Base-by-base conservation (phyloP, 2,113 vertebrate species). In the Gallinago paraguaiae region DNA sequence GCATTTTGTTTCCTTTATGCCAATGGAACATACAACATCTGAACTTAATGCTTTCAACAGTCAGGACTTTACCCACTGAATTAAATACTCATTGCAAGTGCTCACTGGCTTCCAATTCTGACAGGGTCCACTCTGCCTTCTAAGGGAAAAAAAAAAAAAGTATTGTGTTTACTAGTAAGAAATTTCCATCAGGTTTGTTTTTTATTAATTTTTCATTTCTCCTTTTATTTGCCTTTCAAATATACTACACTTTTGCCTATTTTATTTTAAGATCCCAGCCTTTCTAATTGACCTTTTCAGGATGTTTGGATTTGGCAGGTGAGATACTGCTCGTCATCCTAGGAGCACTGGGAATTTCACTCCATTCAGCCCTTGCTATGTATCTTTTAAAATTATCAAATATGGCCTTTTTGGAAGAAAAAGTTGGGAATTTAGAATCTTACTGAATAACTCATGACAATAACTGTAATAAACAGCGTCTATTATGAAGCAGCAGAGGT, bases 321-420 rank as follows among this genome's bases (percentile, higher is more conserved):
- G 75, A 82, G 78, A 39, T 88, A 24, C 25, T 59, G 35, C 69
- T 81, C 30, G 16, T 7, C 0, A 0, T 75, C 48, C 27, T 33
- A 1, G 12, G 9, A 68, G 24, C 6, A 2, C 56, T 75, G 60
- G 65, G 70, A 72, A 68, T 85, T 85, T 51, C 61, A 28, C 23
- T 50, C 54, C 2, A 0, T 65, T 78, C 60, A 46, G 25, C 11
- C 2, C 0, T 60, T 72, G 23, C 51, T 54, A 5, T 0, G 0
- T 43, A 7, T 63, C 70, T 75, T 43, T 71, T 71, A 16, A 81
- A 86, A 56, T 51, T 57, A 50, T 59, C 37, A 57, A n/a, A 25
- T 48, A 17, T 20, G 15, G 28, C 15, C 46, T 53, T 63, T 93
- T 64, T 63, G 51, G 27, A 56, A 56, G 33, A 56, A 76, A 24